Conservation (phyloP, 2,888 invertebrate genomes). For the Eubasilissa splendida region DNA sequence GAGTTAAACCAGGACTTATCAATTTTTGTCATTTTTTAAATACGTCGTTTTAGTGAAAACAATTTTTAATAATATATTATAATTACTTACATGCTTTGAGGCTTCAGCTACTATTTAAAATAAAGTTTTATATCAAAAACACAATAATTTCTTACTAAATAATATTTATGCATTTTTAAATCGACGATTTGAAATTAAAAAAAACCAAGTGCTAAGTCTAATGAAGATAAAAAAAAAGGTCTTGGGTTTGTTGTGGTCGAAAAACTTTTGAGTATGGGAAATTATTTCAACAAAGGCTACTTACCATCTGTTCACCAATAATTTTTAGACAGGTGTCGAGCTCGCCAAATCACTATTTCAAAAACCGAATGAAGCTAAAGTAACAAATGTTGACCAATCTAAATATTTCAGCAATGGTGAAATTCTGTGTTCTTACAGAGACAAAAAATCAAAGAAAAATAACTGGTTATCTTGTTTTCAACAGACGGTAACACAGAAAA, state of each 20-base stretch:
- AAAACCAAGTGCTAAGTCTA: constrained; percentile 50
- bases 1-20: too few species aligned
- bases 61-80: too few species aligned
- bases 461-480: constrained; percentile 59
- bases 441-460: constrained; percentile 59
- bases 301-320: constrained; percentile 59
- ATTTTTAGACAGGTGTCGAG: constrained; percentile 56
- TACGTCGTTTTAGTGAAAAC: too few species aligned
- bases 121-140: too few species aligned
- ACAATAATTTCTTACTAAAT: too few species aligned
- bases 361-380: constrained; percentile 57
- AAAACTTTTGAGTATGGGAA: constrained; percentile 58
- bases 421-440: constrained; percentile 59
- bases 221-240: constrained; percentile 58
- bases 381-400: constrained; percentile 21
- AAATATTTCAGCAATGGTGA: constrained; percentile 49
- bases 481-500: constrained; percentile 55
- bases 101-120: too few species aligned
- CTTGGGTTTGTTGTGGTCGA: constrained; percentile 57
- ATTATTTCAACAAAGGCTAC: constrained; percentile 60
- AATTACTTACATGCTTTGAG: too few species aligned
- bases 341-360: constrained; percentile 55
- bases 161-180: too few species aligned
- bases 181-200: too few species aligned
- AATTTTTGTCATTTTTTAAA: too few species aligned